Conservation (phyloP, 2,888 invertebrate species). For the Cheilosia vernalis region DNA sequence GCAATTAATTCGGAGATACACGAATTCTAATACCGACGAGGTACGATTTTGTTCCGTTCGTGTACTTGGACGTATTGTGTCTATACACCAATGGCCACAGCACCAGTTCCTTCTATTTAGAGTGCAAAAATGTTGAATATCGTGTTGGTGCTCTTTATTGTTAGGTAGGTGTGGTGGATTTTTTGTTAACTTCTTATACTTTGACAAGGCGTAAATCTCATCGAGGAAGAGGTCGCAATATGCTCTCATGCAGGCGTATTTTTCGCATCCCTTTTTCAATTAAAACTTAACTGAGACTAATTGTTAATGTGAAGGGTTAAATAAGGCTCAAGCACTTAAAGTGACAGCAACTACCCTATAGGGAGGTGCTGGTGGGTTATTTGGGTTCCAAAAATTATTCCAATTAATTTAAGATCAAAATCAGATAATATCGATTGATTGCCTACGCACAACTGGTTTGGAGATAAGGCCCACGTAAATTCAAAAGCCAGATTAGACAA, state of each 20-base stretch:
- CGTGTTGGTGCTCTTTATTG: constrained; percentile 40
- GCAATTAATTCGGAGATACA: constrained; percentile 62
- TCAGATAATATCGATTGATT: not conserved
- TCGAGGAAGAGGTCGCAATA: not conserved
- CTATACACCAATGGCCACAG: constrained; percentile 27
- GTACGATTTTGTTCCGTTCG: constrained; percentile 20
- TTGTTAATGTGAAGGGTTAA: not conserved
- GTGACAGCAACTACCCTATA: not conserved
- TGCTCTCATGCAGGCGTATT: not conserved
- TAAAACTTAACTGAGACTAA: not conserved
- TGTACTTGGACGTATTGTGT: constrained; percentile 7
- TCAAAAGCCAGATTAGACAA: too few relatives aligned
- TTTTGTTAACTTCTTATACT: not conserved
- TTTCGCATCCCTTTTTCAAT: constrained; percentile 1
- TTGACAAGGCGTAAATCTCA: constrained; percentile 5
- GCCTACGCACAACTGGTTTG: not conserved
- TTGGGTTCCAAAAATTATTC: not conserved
- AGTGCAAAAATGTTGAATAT: constrained; percentile 46
- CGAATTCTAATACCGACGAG: constrained; percentile 23
- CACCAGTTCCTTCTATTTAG: constrained; percentile 14
- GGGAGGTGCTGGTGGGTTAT: not conserved
- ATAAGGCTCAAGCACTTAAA: not conserved
- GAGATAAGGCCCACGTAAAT: too few relatives aligned
- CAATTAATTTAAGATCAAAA: not conserved
- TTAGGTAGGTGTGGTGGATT: not conserved